A percentile compares a stretch with the other conserved stretches of the same genome.
phyloP scores from a whole-genome alignment of 2,797 vertebrate genomes.

The Gadopsis bispinosus region DNA sequence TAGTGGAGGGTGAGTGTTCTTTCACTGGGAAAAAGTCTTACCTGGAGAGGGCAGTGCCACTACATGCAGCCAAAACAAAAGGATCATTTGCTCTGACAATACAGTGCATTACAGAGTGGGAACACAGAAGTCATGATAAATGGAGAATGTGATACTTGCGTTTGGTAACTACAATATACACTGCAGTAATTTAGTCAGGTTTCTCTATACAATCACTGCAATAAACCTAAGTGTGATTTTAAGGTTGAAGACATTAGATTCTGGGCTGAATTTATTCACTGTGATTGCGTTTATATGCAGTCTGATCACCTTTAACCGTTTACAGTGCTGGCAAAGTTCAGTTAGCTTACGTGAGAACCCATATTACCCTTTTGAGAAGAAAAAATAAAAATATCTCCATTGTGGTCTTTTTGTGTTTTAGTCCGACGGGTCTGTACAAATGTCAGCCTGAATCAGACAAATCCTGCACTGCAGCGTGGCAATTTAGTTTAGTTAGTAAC shows the following conservation, averaged over 20 bases:
- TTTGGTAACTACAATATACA: constrained; percentile 10
- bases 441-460: not conserved
- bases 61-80: constrained; percentile 18
- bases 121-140: constrained; percentile 18
- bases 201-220: not conserved
- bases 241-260: not conserved
- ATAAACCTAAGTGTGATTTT: not conserved
- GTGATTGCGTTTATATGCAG: not conserved
- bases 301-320: not conserved
- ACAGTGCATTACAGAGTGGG: constrained; percentile 26
- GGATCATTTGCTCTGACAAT: constrained; percentile 47
- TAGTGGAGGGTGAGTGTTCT: constrained; percentile 17
- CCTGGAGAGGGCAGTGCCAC: constrained; percentile 2
- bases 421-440: not conserved
- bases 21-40: constrained; percentile 47
- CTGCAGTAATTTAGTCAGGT: not conserved
- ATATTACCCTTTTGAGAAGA: not conserved
- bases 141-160: constrained; percentile 13
- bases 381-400: too few species aligned
- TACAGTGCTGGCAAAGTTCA: not conserved
- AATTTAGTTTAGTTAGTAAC: not conserved
- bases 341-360: not conserved
- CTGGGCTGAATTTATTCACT: not conserved
- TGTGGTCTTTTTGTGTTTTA: not conserved
- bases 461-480: too few species aligned